A percentile compares a stretch with the other conserved stretches of the same genome.
These are phyloP conservation scores for Halcyon senegalensis DNA, from an alignment of 2,113 vertebrate species.

Conservation along the genomic window DNA sequence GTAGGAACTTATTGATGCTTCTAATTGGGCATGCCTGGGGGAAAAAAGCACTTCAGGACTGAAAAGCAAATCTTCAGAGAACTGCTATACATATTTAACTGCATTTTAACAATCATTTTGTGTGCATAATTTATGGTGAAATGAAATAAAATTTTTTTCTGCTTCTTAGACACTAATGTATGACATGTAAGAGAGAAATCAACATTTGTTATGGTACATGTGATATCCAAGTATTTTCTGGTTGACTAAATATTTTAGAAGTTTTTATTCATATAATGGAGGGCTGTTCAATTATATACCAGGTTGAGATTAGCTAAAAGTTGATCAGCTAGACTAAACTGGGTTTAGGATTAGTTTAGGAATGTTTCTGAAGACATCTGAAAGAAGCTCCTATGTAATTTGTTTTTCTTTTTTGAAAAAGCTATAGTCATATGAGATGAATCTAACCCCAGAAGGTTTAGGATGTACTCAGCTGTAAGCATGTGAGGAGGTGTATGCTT, in stretches of 20 bases:
- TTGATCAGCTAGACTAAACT: not conserved
- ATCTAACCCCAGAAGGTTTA: not conserved
- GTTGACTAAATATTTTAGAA: not conserved
- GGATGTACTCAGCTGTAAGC: not conserved
- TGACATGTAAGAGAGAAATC: not conserved
- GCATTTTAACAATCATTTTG: not conserved
- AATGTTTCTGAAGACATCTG: not conserved
- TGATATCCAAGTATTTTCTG: not conserved
- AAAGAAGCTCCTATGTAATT: not conserved
- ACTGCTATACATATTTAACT: not conserved
- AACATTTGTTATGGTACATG: not conserved
- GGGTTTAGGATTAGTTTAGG: not conserved
- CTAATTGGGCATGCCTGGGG: not conserved
- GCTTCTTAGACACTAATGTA: not conserved
- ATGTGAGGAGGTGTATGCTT: not conserved
- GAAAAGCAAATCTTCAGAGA: not conserved
- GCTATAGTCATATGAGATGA: not conserved
- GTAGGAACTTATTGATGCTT: not conserved
- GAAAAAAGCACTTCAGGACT: not conserved
- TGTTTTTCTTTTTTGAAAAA: not conserved
- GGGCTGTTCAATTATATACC: not conserved
- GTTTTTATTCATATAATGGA: not conserved
- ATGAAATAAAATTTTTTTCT: not conserved
- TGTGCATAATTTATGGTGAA: not conserved
- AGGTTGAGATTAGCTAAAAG: not conserved